A percentile compares a stretch with the other conserved stretches of the same genome.
Evolutionary conservation across 2,888 invertebrate genomes (phyloP).

Genomic region (Spodoptera exigua): DNA sequence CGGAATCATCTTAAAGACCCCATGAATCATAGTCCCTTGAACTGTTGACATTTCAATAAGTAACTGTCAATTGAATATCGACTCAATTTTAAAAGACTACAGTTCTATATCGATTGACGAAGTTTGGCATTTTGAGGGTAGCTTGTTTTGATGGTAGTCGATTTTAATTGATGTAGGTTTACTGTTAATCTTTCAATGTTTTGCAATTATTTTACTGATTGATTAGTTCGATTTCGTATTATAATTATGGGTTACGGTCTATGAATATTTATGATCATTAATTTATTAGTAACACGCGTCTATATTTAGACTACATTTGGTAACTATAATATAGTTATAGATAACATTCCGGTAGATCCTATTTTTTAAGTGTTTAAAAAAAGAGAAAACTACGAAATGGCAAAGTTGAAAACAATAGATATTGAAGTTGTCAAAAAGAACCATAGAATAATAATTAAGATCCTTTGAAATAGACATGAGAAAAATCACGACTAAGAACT

Average conservation of each 20-base stretch:
- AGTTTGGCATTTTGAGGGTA: no score
- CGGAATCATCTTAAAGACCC: slow-evolving; percentile 56
- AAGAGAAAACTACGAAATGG: no score
- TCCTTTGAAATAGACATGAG: no score
- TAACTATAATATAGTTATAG: no score
- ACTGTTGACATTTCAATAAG: slow-evolving; percentile 70
- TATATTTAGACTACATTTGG: no score
- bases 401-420: no score
- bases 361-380: no score
- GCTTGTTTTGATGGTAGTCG: slow-evolving; percentile 2
- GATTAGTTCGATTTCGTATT: slow-evolving; percentile 11
- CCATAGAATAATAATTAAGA: no score
- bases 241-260: slow-evolving; percentile 25
- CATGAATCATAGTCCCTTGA: slow-evolving; percentile 73
- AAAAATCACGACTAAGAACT: no score
- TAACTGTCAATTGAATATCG: neutral
- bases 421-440: no score
- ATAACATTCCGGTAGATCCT: no score
- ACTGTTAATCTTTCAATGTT: slow-evolving; percentile 11
- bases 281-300: neutral
- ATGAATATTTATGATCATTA: slow-evolving; percentile 11
- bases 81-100: neutral
- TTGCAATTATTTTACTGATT: slow-evolving; percentile 27
- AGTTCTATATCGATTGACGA: no score
- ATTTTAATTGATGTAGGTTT: slow-evolving; percentile 30